Evolutionary conservation across 2,888 invertebrate genomes (phyloP).

Genomic region (Tanytarsus gracilentus): DNA sequence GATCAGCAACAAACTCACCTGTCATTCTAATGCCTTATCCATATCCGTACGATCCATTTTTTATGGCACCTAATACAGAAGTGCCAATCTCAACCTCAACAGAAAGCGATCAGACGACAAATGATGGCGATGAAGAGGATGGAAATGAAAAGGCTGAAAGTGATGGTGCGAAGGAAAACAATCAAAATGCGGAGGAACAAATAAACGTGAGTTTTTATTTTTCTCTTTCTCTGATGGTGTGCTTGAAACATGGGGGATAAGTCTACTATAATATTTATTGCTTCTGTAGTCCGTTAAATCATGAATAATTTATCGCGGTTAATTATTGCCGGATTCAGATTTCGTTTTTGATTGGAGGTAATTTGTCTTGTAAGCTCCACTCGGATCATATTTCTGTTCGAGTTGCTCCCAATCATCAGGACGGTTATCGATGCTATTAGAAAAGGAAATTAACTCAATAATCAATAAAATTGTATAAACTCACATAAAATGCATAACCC

Average conservation of each 20-base stretch:
- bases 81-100: neutral
- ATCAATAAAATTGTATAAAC: slow-evolving; percentile 33
- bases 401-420: slow-evolving; percentile 50
- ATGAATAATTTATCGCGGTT: too few species aligned
- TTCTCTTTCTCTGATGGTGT: neutral
- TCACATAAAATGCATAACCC: slow-evolving; percentile 51
- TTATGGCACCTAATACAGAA: slow-evolving; percentile 13
- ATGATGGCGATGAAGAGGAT: neutral
- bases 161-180: slow-evolving; percentile 6
- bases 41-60: slow-evolving; percentile 17
- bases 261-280: too few species aligned
- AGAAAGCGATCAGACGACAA: too few species aligned
- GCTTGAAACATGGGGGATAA: too few species aligned
- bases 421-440: slow-evolving; percentile 39
- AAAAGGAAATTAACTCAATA: neutral
- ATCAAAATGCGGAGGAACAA: neutral
- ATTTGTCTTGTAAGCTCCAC: slow-evolving; percentile 51
- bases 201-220: slow-evolving; percentile 11
- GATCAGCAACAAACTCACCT: slow-evolving; percentile 5
- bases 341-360: slow-evolving; percentile 46
- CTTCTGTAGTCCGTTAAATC: too few species aligned
- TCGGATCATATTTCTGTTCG: slow-evolving; percentile 53
- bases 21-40: slow-evolving; percentile 25
- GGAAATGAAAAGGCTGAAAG: neutral
- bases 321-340: slow-evolving; percentile 30